Conservation (phyloP, 2,888 invertebrate species). For the Zaprionus bogoriensis region DNA sequence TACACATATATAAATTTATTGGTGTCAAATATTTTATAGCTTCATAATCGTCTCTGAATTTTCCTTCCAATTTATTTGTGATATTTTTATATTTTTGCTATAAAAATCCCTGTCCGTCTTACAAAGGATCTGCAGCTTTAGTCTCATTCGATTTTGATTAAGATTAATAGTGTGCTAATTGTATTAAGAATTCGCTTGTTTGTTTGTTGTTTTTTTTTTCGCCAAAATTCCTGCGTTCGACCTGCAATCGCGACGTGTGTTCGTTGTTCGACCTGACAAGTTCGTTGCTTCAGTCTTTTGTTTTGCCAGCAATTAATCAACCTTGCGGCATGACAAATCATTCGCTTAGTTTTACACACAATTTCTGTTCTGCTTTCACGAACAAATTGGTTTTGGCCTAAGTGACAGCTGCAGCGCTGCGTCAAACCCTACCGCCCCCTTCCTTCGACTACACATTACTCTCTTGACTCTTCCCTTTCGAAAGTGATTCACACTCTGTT, state of each 20-base stretch:
- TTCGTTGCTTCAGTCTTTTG: slow-evolving; percentile 75
- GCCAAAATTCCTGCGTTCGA: slow-evolving; percentile 19
- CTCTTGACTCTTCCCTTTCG: too few relatives aligned
- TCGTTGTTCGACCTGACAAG: slow-evolving; percentile 42
- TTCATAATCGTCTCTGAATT: too few relatives aligned
- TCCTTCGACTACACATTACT: neutral
- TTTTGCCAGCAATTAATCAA: slow-evolving; percentile 43
- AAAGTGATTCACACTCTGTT: neutral
- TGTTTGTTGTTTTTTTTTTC: slow-evolving; percentile 6
- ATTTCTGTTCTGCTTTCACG: slow-evolving; percentile 23
- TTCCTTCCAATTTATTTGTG: too few relatives aligned
- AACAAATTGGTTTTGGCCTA: slow-evolving; percentile 29
- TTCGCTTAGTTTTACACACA: slow-evolving; percentile 13
- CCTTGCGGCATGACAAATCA: slow-evolving; percentile 22
- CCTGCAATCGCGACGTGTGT: slow-evolving; percentile 21
- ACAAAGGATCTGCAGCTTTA: neutral
- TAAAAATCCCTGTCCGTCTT: too few relatives aligned
- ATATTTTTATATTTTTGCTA: too few relatives aligned
- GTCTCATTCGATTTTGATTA: slow-evolving; percentile 30
- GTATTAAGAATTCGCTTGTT: slow-evolving; percentile 31
- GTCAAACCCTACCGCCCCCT: neutral
- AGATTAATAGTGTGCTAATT: slow-evolving; percentile 66
- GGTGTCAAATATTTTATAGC: too few relatives aligned
- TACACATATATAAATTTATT: too few relatives aligned
- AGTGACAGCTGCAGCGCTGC: slow-evolving; percentile 21